Evolutionary conservation across 1,140 invertebrate species (phyloP), one percentile per base, ranked within the genome.

Genomic region (Agrypnia vestita): DNA sequence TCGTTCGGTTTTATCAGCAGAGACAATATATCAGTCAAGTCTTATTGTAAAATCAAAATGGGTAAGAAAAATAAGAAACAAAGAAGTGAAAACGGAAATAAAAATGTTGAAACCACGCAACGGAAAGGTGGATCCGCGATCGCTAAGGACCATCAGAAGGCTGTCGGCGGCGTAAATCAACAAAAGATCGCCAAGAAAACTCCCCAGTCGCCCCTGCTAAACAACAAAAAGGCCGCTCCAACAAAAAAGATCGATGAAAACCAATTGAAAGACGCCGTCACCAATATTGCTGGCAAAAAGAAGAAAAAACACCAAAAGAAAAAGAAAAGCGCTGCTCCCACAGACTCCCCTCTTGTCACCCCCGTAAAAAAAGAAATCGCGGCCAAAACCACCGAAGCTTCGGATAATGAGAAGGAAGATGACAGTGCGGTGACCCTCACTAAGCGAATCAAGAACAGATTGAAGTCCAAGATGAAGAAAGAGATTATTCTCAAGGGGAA

Each of bases 391-490:
- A 73, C 19, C 11, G 55, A 83, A 71, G 51, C 12, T 35, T 59
- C 82, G 49, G 53, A 51, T 15, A 76, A 73, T 77, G 79, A 76
- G 47, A 76, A 79, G 11, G 71, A 74, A 59, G 83, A 78, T 51
- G 71, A 69, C 46, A 49, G 61, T 35, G 75, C 44, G 9, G 72
- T 77, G 44, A 69, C 13, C 9, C 13, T 80, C 3, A 69, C 78
- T 1, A 83, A 83, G 61, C 62, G 82, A 3, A 35, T 56, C 43
- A 83, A 69, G 84, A 84, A 77, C 71, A 83, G 80, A 79, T 77
- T 75, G 61, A 83, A 80, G 74, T 78, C 80, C 44, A 82, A 79
- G 79, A 81, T 67, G 62, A 85, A 72, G 77, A 84, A 77, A 67
- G 79, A 78, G 56, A 83, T 81, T 7, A 79, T 80, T 7, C 17